Evolutionary conservation across 2,113 vertebrate species (phyloP), one percentile per base, ranked within the genome.

Genomic region (Forbesichthys agassizii): DNA sequence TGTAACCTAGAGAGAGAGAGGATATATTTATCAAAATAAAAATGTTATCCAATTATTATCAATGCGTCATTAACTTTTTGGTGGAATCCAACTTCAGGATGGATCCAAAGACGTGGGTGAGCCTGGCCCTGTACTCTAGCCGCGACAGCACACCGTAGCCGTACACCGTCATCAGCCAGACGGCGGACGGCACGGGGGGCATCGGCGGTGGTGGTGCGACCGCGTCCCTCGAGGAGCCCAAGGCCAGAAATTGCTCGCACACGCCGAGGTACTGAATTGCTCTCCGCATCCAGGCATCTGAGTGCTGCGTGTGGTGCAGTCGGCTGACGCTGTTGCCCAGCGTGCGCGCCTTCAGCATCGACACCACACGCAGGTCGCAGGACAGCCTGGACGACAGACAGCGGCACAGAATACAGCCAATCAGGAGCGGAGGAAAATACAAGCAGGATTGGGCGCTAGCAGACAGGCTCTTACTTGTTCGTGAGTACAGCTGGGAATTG

Each of bases 11-110:
- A 16, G 16, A 16, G n/a, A 5, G 36, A 27, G 2, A 27, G 27
- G 27, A 27, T 27, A 27, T 3, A 27, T 27, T 27, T 0, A 5
- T 53, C 5, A 16, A 53, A 53, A 5, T 53, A 14, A 5, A 53
- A 13, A 13, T 14, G 12, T 53, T 27, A 27, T 27, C 52, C 5
- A 53, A 53, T 12, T 11, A 53, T 14, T 56, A 6, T 56, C 6
- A 9, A 20, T 3, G 3, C 14, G 27, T 42, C 1, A 3, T 48
- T 55, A 64, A 66, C 73, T 69, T 75, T 33, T 63, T 63, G 1
- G 65, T 68, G 18, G 60, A 67, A 12, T 33, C 65, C 52, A 74
- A 27, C 48, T 75, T 75, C 11, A 75, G 8, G 12, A 76, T 56
- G 5, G 16, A 46, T 11, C 74, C 68, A 1, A 55, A 76, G 4